These are phyloP conservation scores for Drosophila cardini DNA, from an alignment of 1,140 invertebrate species.

Conservation along the genomic window DNA sequence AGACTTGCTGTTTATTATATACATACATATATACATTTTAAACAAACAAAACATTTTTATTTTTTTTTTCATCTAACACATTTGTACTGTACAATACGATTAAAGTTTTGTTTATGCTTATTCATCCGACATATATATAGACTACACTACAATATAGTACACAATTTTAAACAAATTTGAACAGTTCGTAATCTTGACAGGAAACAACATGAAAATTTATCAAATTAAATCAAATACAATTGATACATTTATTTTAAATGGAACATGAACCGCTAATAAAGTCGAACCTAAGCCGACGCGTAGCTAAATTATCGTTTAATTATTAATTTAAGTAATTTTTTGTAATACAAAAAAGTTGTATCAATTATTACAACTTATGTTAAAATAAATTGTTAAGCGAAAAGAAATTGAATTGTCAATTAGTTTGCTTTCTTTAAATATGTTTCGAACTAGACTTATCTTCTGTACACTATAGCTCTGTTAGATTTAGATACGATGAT, in stretches of 20 bases:
- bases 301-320: slow-evolving; percentile 76
- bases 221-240: slow-evolving; percentile 28
- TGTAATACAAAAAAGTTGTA: slow-evolving; percentile 74
- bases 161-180: slow-evolving; percentile 44
- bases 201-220: slow-evolving; percentile 26
- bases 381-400: slow-evolving; percentile 80
- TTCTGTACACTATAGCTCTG: not conserved
- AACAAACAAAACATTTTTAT: slow-evolving; percentile 10
- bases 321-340: slow-evolving; percentile 66
- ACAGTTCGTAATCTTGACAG: slow-evolving; percentile 11
- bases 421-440: not conserved
- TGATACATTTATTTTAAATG: slow-evolving; percentile 54
- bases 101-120: slow-evolving; percentile 45
- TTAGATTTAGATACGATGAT: not conserved
- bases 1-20: slow-evolving; percentile 66
- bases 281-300: slow-evolving; percentile 51
- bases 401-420: slow-evolving; percentile 40
- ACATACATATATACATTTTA: slow-evolving; percentile 28
- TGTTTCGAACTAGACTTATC: not conserved
- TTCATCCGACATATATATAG: slow-evolving; percentile 46
- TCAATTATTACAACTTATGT: slow-evolving; percentile 75
- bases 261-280: slow-evolving; percentile 48
- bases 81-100: slow-evolving; percentile 74
- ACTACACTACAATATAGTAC: slow-evolving; percentile 35
- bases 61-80: slow-evolving; percentile 48